Base-by-base conservation (phyloP, 1,140 invertebrate species). In the Drusus annulatus region DNA sequence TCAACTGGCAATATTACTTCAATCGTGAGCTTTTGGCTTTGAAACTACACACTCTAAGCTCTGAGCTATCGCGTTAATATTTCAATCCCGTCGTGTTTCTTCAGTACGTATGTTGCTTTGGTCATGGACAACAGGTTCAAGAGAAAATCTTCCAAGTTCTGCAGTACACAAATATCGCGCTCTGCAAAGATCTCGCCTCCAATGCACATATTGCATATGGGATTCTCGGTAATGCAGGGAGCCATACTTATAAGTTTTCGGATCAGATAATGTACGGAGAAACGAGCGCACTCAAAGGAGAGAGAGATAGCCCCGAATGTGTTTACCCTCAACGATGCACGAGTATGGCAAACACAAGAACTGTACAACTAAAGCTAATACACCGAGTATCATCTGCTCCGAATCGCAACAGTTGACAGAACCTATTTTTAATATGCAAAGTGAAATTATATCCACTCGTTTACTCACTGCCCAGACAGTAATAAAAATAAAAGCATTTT, bases 241-340 rank as follows among this genome's bases (percentile, higher is more conserved):
- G 62, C 62, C 62, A 13, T 65, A 28, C 23, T 65, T 28, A 28
- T 28, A 71, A 25, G 25, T 17, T 23, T 23, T 21, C 45, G n/a
- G 19, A 75, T 75, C 71, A 56, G 71, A 75, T 75, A 50, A 19
- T 23, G 50, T 71, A 75, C 31, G 19, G 31, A 58, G 54, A 58
- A 75, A 58, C 54, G 28, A 56, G 71, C 54, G 25, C 58, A 56
- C 25, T 5, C 51, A 75, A 75, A 56, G 52, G 54, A 15, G 54
- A 73, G 54, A 73, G 25, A 75, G 71, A 75, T 75, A 75, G 71
- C 52, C 71, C 58, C 54, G 71, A 31, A 16, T 1, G 15, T 71
- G 36, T 23, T 51, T 71, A n/a, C 50, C 25, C 50, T n/a, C 50
- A 21, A 17, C 68, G 21, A 52, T 51, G 51, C 19, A 52, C 28